Conservation (phyloP, 1,140 invertebrate species). For the Procambarus virginalis region DNA sequence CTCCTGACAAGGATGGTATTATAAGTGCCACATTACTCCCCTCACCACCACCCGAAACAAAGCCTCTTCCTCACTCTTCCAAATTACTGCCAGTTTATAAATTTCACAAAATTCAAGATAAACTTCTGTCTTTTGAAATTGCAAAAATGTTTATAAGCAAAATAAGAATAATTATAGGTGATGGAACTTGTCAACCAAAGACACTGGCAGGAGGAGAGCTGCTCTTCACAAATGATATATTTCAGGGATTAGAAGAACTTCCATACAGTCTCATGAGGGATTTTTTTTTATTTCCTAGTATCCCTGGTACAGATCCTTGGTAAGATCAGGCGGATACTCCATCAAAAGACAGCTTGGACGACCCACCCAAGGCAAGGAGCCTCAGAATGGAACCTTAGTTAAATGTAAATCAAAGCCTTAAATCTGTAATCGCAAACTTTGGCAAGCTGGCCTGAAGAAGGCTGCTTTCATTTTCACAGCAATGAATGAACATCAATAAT, state of each 20-base stretch:
- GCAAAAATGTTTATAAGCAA: no score
- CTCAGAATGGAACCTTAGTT: not conserved
- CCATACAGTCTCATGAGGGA: not conserved
- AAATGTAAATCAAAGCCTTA: not conserved
- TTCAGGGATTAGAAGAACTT: not conserved
- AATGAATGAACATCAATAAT: constrained; percentile 38
- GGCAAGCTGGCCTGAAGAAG: not conserved
- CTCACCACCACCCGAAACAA: no score
- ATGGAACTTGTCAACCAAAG: no score
- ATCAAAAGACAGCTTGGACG: not conserved
- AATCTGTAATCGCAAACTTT: not conserved
- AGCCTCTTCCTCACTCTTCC: no score
- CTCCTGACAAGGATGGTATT: not conserved
- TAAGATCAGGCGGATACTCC: not conserved
- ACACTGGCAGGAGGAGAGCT: not conserved
- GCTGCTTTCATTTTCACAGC: not conserved
- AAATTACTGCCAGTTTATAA: no score
- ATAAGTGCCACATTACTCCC: no score
- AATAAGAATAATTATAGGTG: no score
- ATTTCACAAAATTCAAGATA: no score
- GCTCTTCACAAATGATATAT: not conserved
- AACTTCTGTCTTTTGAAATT: no score
- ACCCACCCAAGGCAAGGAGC: not conserved
- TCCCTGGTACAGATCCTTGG: not conserved
- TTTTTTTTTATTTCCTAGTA: not conserved